Base-by-base conservation (phyloP, 1,140 invertebrate genomes). In the Drosophila tristis region DNA sequence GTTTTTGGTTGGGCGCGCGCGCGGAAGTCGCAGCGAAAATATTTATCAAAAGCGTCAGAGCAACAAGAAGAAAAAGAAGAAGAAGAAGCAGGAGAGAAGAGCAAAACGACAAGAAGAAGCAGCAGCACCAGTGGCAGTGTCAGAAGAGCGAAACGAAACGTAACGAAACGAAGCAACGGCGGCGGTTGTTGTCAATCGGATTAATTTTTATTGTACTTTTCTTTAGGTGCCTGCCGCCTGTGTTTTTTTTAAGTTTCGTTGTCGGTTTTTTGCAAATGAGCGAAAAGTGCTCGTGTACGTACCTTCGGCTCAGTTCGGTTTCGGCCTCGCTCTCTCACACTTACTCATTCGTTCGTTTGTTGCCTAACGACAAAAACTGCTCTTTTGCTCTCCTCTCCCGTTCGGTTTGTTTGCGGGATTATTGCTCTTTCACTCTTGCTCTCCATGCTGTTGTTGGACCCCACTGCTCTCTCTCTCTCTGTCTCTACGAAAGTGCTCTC, bases 171-270 rank as follows among this genome's bases (percentile, higher is more conserved):
- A 74, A 48, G 64, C 60, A 62, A 53, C 65, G 74, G 72, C 59
- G 56, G 61, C 73, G 51, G 45, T 45, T 65, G 45, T 45, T 65
- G 79, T 81, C 79, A 79, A 82, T 85, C 62, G 76, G 62, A 79
- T 76, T 79, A 82, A 85, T 84, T 86, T 86, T 68, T 76, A 74
- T 77, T 80, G 62, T 81, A 75, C 56, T 71, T 78, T 75, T 74
- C 64, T 76, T 76, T 75, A 57, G 56, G 67, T 82, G 55, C 50
- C 65, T 62, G 64, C 57, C 51, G 35, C 23, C 25, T 58, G 26
- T 29, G 43, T 67, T 58, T 48, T 45, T 66, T 48, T 16, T 47
- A 44, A 15, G 13, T 49, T 60, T 54, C 53, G 31, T 64, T 66
- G 25, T 39, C 11, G 35, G 3, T 35, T 65, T 80, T 80, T 85